Base-by-base conservation (phyloP, 2,888 invertebrate species). In the Napeogenes inachia region DNA sequence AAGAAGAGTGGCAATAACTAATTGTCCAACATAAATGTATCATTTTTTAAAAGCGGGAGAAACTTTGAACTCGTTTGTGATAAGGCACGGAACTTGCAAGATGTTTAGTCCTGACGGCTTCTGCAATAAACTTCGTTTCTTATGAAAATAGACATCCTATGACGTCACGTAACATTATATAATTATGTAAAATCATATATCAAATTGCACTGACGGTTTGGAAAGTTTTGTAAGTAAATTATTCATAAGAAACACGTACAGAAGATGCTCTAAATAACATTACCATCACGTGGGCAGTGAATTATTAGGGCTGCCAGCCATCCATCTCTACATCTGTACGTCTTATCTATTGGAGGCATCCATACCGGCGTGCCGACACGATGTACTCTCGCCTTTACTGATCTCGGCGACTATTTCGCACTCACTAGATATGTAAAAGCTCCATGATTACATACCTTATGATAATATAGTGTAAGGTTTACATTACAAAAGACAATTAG, bases 11-110 rank as follows among this genome's bases (percentile, higher is more conserved):
- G 84, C 89, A 88, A 81, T 88, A 88, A 90, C 89, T 87, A 90
- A 90, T 89, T 89, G 85, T 84, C 75, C 77, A 82, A 88, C 87
- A 90, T 89, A 89, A 88, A 89, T 87, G 87, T 50, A 87, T 85
- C 82, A 80, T 82, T 86, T 83, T n/a, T 85, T 87, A 84, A 85
- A 85, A 80, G 77, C 75, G 76, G 78, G 80, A 78, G 85, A 12
- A 73, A 78, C 79, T 77, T 76, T 77, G 75, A 79, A 81, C 81
- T 73, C 76, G 83, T 79, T 77, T 76, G 76, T 64, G 68, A 71
- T 64, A 64, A 64, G 59, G 56, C 45, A 13, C 46, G n/a, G 4
- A 57, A 50, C 30, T 50, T 30, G 50, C 30, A 8, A 30, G 21
- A 50, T 50, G 50, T n/a, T 50, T 30, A 21, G 10, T 50, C 30